Conservation (phyloP, 2,888 invertebrate genomes). For the Diloba caeruleocephala region DNA sequence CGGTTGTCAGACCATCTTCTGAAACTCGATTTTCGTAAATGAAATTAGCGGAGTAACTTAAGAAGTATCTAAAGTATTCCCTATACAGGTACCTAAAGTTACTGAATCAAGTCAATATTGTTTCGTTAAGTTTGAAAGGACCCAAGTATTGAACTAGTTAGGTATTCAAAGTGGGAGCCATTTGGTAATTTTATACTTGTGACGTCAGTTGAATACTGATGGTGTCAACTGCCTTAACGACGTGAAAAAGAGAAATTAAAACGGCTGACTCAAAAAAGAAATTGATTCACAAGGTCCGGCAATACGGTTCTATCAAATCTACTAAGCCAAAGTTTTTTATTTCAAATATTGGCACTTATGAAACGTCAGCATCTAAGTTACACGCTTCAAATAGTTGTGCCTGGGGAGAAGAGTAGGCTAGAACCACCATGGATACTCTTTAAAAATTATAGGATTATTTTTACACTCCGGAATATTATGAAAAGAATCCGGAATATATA, state of each 20-base stretch:
- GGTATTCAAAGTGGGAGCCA: constrained; percentile 33
- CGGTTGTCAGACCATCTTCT: constrained; percentile 14
- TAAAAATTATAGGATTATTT: no score
- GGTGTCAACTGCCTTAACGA: constrained; percentile 1
- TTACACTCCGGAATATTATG: no score
- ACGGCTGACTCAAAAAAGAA: no score
- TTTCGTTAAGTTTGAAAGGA: constrained; percentile 32
- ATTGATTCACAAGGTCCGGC: no score
- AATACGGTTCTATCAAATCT: no score
- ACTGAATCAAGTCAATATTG: constrained; percentile 42
- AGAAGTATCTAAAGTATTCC: constrained; percentile 33
- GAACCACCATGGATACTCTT: no score
- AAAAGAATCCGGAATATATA: no score
- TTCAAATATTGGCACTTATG: no score
- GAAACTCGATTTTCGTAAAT: constrained; percentile 42
- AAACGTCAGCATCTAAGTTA: no score
- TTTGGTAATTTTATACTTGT: constrained; percentile 36
- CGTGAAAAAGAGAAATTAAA: background rate
- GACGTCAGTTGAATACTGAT: constrained; percentile 27
- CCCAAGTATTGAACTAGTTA: constrained; percentile 35
- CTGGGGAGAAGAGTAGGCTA: no score
- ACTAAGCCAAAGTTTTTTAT: no score
- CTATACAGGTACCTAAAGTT: constrained; percentile 27
- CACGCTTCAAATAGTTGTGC: no score
- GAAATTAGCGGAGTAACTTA: constrained; percentile 26